phyloP scores from a whole-genome alignment of 1,140 invertebrate genomes.

The Pseudomyrmex gracilis region DNA sequence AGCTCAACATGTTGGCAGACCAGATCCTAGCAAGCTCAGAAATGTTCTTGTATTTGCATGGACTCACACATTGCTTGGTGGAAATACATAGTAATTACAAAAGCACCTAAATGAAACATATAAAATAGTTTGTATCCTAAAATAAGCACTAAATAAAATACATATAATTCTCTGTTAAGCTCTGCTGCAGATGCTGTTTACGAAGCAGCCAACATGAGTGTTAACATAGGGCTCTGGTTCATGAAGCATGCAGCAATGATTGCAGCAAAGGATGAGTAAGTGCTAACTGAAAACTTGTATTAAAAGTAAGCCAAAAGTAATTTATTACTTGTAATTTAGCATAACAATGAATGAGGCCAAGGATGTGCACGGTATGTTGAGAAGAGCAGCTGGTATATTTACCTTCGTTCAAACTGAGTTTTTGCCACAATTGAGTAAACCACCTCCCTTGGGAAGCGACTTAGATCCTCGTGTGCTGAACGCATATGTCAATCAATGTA shows the following conservation, averaged over 20 bases:
- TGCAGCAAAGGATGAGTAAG: constrained; percentile 89
- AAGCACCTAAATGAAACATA: constrained; percentile 6
- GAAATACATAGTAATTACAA: constrained; percentile 81
- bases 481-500: constrained; percentile 89
- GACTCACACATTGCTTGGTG: constrained; percentile 88
- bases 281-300: constrained; percentile 59
- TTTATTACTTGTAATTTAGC: constrained; percentile 82
- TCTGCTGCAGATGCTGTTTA: constrained; percentile 87
- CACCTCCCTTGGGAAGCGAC: constrained; percentile 86
- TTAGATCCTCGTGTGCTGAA: constrained; percentile 88
- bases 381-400: constrained; percentile 89
- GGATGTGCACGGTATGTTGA: constrained; percentile 88
- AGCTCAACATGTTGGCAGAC: constrained; percentile 78
- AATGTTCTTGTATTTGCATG: constrained; percentile 88
- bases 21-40: constrained; percentile 87
- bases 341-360: constrained; percentile 90
- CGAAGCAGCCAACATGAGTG: constrained; percentile 88
- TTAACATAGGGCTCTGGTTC: constrained; percentile 90
- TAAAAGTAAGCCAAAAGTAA: constrained; percentile 31
- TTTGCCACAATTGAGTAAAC: constrained; percentile 84
- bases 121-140: not conserved
- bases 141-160: constrained; percentile 1
- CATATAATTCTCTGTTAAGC: constrained; percentile 77
- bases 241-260: constrained; percentile 91
- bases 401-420: constrained; percentile 85